Conservation (phyloP, 2,113 vertebrate species). For the Barnardius zonarius region DNA sequence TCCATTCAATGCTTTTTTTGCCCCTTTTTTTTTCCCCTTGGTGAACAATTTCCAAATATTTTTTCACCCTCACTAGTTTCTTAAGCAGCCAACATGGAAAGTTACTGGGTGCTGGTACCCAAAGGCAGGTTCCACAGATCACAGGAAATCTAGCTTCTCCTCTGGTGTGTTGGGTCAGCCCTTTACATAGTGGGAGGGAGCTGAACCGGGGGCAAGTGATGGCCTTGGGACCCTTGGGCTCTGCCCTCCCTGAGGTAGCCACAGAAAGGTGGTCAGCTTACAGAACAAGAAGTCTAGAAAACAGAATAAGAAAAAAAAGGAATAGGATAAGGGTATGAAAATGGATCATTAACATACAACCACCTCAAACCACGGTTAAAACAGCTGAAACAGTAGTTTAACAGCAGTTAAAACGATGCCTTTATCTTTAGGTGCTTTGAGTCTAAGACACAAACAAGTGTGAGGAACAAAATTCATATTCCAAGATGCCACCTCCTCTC, state of each 20-base stretch:
- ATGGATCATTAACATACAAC: not conserved
- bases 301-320: not conserved
- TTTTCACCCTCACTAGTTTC: not conserved
- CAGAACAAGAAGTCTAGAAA: not conserved
- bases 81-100: not conserved
- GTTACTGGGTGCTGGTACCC: not conserved
- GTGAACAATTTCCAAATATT: not conserved
- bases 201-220: not conserved
- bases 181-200: not conserved
- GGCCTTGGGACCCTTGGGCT: rapidly evolving
- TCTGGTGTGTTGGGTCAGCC: not conserved
- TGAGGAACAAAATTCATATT: not conserved
- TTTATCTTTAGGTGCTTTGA: not conserved
- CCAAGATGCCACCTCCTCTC: not conserved
- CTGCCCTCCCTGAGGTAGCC: not conserved
- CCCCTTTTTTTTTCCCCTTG: rapidly evolving
- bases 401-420: not conserved
- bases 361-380: not conserved
- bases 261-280: not conserved
- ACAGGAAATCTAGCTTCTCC: not conserved
- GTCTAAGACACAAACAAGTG: not conserved
- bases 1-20: not conserved
- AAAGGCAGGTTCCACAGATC: not conserved
- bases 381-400: not conserved
- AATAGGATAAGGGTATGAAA: not conserved